Evolutionary conservation across 1,140 invertebrate species (phyloP).

Genomic region (Drosophila ananassae): DNA sequence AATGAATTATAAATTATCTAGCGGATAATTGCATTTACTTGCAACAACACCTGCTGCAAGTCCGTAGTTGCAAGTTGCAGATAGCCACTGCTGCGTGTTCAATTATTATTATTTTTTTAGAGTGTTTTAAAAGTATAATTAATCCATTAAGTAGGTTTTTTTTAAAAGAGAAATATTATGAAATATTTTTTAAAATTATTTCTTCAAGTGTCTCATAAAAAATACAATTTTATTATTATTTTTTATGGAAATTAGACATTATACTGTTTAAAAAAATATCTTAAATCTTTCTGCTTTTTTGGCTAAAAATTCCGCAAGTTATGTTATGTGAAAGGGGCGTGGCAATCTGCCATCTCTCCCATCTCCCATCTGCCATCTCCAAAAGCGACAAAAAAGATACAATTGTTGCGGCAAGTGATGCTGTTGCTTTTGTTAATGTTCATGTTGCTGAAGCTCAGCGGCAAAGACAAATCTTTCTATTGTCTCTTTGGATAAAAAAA

Average conservation of each 20-base stretch:
- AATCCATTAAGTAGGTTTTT: too few species aligned
- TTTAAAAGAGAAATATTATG: neutral
- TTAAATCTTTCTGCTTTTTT: neutral
- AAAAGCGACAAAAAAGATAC: slow-evolving; percentile 33
- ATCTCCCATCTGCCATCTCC: neutral
- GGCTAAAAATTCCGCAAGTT: neutral
- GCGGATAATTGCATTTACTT: slow-evolving; percentile 73
- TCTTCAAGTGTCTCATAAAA: neutral
- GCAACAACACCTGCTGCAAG: slow-evolving; percentile 61
- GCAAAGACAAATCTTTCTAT: slow-evolving; percentile 44
- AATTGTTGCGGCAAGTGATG: slow-evolving; percentile 33
- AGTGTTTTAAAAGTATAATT: too few species aligned
- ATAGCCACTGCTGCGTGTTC: slow-evolving; percentile 33
- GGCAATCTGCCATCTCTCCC: slow-evolving; percentile 19
- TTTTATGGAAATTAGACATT: too few species aligned
- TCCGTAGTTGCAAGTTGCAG: slow-evolving; percentile 17
- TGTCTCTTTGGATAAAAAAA: slow-evolving; percentile 25
- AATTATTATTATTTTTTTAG: slow-evolving; percentile 7
- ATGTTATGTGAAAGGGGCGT: slow-evolving; percentile 33
- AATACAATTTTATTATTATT: neutral
- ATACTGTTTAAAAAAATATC: neutral
- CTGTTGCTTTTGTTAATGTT: slow-evolving; percentile 36
- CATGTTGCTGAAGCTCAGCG: slow-evolving; percentile 22
- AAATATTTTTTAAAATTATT: neutral
- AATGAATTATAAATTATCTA: slow-evolving; percentile 42